Evolutionary conservation across 64 coral and sea anemone species (phyloP).

Genomic region (Platygyra sinensis): DNA sequence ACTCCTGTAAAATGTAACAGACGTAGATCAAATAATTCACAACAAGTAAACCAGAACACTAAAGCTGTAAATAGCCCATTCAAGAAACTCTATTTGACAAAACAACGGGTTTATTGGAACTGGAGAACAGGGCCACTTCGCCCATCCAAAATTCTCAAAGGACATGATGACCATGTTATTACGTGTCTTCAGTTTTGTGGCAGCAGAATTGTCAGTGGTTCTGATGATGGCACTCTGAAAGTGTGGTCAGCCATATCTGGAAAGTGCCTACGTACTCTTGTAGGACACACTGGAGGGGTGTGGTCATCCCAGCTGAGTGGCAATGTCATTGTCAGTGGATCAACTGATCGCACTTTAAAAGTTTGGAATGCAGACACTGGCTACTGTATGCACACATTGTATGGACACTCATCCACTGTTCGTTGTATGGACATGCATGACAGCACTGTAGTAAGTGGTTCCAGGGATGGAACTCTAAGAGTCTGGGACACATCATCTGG

Average conservation of each 20-base stretch:
- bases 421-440: slow-evolving; percentile 99
- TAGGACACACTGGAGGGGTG: slow-evolving; percentile 97
- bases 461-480: slow-evolving; percentile 92
- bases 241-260: slow-evolving; percentile 96
- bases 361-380: slow-evolving; percentile 99
- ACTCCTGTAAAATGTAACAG: slow-evolving; percentile 43
- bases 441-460: slow-evolving; percentile 88
- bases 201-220: slow-evolving; percentile 95
- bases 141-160: slow-evolving; percentile 93
- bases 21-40: slow-evolving; percentile 48
- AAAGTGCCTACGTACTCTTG: slow-evolving; percentile 94
- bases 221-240: slow-evolving; percentile 98
- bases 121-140: slow-evolving; percentile 91
- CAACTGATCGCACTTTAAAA: slow-evolving; percentile 94
- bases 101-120: slow-evolving; percentile 97
- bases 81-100: slow-evolving; percentile 94
- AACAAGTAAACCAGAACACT: slow-evolving; percentile 17
- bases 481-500: slow-evolving; percentile 94
- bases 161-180: slow-evolving; percentile 99
- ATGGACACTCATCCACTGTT: slow-evolving; percentile 97
- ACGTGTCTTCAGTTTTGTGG: slow-evolving; percentile 98
- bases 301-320: slow-evolving; percentile 97
- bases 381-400: slow-evolving; percentile 95
- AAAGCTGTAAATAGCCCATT: slow-evolving; percentile 80
- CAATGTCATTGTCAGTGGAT: slow-evolving; percentile 96